Percentiles rank a stretch among this genome's conserved stretches.
These are phyloP conservation scores for Luperina nickerlii DNA, from an alignment of 2,888 invertebrate species.

Conservation along the genomic window DNA sequence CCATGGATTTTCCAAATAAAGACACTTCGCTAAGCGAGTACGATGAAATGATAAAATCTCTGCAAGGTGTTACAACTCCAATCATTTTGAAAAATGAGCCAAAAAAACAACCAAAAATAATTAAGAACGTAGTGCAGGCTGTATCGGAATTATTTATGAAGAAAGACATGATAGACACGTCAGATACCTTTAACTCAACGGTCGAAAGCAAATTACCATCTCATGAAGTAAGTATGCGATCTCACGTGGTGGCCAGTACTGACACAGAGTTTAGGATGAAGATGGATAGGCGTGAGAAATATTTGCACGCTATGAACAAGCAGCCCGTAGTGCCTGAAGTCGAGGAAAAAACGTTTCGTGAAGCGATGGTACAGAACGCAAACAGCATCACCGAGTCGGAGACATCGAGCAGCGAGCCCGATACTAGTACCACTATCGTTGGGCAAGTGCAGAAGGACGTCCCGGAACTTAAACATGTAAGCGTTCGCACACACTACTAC, in stretches of 20 bases:
- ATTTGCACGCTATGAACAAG: conserved; percentile 29
- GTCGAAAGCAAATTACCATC: conserved; percentile 57
- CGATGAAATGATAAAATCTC: conserved; percentile 59
- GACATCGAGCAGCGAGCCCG: conserved; percentile 63
- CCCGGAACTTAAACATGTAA: conserved; percentile 59
- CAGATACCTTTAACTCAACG: conserved; percentile 60
- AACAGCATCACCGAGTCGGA: conserved; percentile 56
- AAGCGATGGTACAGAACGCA: conserved; percentile 37
- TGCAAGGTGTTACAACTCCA: conserved; percentile 35
- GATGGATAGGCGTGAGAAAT: conserved; percentile 38
- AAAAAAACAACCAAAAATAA: conserved; percentile 51
- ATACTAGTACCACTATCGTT: conserved; percentile 61
- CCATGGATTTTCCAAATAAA: conserved; percentile 73
- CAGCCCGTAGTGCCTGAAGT: conserved; percentile 23
- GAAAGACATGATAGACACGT: conserved; percentile 64
- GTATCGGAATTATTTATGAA: conserved; percentile 72
- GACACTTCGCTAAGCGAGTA: conserved; percentile 72
- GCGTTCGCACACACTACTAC: background rate
- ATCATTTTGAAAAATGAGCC: conserved; percentile 33
- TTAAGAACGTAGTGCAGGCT: conserved; percentile 56
- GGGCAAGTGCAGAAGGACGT: conserved; percentile 1
- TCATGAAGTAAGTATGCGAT: conserved; percentile 49
- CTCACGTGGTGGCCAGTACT: conserved; percentile 44
- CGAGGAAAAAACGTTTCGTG: conserved; percentile 18
- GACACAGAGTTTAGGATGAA: conserved; percentile 41